A percentile compares a stretch with the other conserved stretches of the same genome.
Conservation (phyloP, 2,888 invertebrate genomes). For the Melipona bicolor region DNA sequence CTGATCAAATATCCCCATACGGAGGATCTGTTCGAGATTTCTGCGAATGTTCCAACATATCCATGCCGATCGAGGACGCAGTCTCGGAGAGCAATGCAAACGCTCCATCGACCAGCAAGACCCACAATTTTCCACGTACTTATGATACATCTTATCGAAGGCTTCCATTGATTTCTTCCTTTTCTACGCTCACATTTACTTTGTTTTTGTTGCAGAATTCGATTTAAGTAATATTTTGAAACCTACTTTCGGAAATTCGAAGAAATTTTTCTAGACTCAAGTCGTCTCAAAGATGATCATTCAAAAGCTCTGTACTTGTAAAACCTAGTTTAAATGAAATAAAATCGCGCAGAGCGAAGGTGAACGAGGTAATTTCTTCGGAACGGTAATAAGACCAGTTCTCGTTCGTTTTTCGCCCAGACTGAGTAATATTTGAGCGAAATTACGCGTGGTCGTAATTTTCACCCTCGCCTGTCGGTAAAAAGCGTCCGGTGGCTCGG, state of each 20-base stretch:
- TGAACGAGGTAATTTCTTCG: neutral
- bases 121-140: slow-evolving; percentile 16
- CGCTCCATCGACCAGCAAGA: neutral
- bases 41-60: slow-evolving; percentile 29
- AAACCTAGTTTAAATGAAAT: neutral
- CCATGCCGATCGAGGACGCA: neutral
- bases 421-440: slow-evolving; percentile 53
- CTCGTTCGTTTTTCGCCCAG: slow-evolving; percentile 24
- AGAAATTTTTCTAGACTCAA: slow-evolving; percentile 13
- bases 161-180: neutral
- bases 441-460: slow-evolving; percentile 57
- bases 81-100: neutral
- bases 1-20: slow-evolving; percentile 34
- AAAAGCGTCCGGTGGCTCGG: slow-evolving; percentile 43
- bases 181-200: no score
- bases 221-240: slow-evolving; percentile 30
- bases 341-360: neutral
- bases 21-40: slow-evolving; percentile 39
- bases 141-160: neutral
- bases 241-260: neutral
- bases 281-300: neutral
- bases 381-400: slow-evolving; percentile 14
- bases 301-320: neutral
- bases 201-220: slow-evolving; percentile 38
- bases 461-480: slow-evolving; percentile 37